phyloP scores from a whole-genome alignment of 2,113 vertebrate species.

The Colaptes auratus region DNA sequence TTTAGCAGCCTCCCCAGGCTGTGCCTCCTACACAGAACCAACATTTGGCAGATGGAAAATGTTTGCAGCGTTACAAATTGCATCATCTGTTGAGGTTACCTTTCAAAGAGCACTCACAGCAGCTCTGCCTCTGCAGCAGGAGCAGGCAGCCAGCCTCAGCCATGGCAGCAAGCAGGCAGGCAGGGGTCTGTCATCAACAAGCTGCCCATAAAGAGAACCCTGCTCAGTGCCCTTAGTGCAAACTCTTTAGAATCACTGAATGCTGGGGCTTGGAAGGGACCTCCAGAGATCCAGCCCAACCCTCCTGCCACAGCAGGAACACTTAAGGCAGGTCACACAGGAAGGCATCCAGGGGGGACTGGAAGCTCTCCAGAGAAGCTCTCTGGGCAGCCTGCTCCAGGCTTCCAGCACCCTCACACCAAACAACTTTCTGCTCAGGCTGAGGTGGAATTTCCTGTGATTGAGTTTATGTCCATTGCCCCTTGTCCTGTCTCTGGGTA shows the following conservation, averaged over 20 bases:
- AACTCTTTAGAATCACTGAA: neutral
- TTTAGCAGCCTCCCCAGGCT: conserved; percentile 6
- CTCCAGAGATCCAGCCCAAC: too few species aligned
- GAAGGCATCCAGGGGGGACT: too few species aligned
- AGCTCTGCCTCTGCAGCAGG: neutral
- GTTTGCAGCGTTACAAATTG: neutral
- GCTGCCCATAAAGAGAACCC: neutral
- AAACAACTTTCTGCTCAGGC: too few species aligned
- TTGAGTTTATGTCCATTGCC: too few species aligned
- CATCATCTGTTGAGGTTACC: neutral
- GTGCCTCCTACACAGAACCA: neutral
- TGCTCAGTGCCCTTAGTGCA: neutral
- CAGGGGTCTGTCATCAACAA: neutral
- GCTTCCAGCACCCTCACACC: too few species aligned
- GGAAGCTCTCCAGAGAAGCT: too few species aligned
- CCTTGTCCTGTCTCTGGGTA: too few species aligned
- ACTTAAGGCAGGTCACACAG: too few species aligned
- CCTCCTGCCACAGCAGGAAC: too few species aligned
- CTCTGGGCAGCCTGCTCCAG: too few species aligned
- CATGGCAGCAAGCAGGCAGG: rapidly evolving
- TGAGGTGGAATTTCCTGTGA: too few species aligned
- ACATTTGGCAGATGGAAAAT: conserved; percentile 36
- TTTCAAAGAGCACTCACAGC: neutral
- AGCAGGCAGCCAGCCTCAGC: neutral
- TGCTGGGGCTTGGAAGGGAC: too few species aligned